phyloP scores from a whole-genome alignment of 1,140 invertebrate genomes.

The Orchesella cincta region DNA sequence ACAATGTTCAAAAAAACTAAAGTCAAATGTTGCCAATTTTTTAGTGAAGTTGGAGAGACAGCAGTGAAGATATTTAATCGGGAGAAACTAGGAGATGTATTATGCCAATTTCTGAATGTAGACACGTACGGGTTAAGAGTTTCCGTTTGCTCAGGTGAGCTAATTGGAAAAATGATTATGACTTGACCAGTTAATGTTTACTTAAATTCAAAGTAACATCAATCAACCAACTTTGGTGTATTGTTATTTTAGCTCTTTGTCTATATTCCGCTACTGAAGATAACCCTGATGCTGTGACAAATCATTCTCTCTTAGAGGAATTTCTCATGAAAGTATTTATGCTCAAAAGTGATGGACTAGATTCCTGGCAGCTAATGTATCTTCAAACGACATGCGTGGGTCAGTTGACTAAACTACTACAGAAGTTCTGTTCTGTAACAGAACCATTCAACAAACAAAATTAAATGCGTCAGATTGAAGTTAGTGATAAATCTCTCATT shows the following conservation, averaged over 20 bases:
- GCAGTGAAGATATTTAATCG: constrained; percentile 69
- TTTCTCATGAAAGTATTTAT: constrained; percentile 58
- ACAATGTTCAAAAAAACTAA: no score
- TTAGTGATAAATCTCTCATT: no score
- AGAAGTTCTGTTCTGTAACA: constrained; percentile 60
- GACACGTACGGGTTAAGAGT: constrained; percentile 65
- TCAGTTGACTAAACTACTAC: constrained; percentile 28
- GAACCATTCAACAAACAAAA: no score
- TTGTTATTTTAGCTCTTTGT: constrained; percentile 61
- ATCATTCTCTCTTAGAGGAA: constrained; percentile 58
- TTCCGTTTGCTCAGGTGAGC: constrained; percentile 59
- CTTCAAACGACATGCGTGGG: constrained; percentile 63
- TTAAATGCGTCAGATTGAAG: no score
- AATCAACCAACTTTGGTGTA: not conserved
- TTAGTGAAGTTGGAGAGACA: constrained; percentile 62
- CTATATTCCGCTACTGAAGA: constrained; percentile 70
- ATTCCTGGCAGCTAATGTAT: constrained; percentile 53
- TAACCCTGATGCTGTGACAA: constrained; percentile 61
- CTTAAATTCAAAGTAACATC: no score
- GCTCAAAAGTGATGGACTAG: constrained; percentile 54
- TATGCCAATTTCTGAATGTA: constrained; percentile 67
- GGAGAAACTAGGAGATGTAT: constrained; percentile 64
- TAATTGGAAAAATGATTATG: not conserved
- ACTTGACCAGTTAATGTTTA: not conserved
- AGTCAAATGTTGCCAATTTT: constrained; percentile 47